Percentiles rank a stretch among this genome's conserved stretches.
These are phyloP conservation scores for Cyclopterus lumpus DNA, from an alignment of 2,797 vertebrate species.

Conservation along the genomic window DNA sequence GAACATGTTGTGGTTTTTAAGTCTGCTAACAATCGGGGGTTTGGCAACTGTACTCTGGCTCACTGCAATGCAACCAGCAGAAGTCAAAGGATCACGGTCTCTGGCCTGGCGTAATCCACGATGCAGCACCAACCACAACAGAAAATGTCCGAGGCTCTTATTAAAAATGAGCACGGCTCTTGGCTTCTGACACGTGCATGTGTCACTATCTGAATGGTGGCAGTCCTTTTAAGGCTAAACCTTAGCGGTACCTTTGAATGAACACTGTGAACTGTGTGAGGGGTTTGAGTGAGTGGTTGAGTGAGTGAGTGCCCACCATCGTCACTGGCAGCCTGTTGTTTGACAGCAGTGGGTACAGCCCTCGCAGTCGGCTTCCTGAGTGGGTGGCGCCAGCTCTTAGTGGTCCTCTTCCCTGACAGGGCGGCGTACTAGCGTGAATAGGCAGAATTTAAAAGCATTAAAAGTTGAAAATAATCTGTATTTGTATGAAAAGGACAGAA, in stretches of 20 bases:
- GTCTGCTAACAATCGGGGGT: slow-evolving; percentile 23
- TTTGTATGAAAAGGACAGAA: slow-evolving; percentile 31
- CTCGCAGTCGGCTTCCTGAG: slow-evolving; percentile 92
- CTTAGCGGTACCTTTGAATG: slow-evolving; percentile 22
- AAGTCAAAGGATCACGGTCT: slow-evolving; percentile 48
- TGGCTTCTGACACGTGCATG: slow-evolving; percentile 23
- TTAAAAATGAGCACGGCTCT: slow-evolving; percentile 33
- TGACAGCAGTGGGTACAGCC: slow-evolving; percentile 92
- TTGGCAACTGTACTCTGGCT: slow-evolving; percentile 25
- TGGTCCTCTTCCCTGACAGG: slow-evolving; percentile 82
- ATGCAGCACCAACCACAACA: slow-evolving; percentile 44
- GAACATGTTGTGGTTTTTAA: slow-evolving; percentile 12
- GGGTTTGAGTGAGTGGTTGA: neutral
- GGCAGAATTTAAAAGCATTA: slow-evolving; percentile 26
- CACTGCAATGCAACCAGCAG: slow-evolving; percentile 31
- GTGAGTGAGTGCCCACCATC: slow-evolving; percentile 84
- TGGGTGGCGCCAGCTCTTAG: slow-evolving; percentile 94
- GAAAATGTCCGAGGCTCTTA: slow-evolving; percentile 49
- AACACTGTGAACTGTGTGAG: slow-evolving; percentile 20
- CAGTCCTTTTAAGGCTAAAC: slow-evolving; percentile 30
- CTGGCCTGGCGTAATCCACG: slow-evolving; percentile 47
- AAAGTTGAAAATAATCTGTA: neutral
- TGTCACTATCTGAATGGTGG: slow-evolving; percentile 18
- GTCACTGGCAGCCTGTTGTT: slow-evolving; percentile 90
- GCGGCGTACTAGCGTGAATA: slow-evolving; percentile 72